A percentile compares a stretch with the other conserved stretches of the same genome.
These are phyloP conservation scores for Acronicta leporina DNA, from an alignment of 2,888 invertebrate genomes.

Conservation along the genomic window DNA sequence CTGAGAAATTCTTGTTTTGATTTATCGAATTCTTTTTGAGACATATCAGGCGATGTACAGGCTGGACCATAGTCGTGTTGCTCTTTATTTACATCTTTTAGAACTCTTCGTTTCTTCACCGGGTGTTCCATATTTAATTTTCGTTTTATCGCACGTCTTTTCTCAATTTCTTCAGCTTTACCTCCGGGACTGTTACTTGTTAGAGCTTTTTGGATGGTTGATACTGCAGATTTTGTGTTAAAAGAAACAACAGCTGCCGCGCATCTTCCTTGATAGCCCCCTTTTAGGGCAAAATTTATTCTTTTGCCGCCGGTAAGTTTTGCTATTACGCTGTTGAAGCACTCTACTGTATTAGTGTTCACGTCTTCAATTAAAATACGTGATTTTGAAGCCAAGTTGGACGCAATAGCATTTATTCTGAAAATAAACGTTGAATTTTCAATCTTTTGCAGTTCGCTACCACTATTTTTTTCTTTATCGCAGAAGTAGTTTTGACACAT, in stretches of 20 bases:
- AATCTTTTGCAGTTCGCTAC: background rate
- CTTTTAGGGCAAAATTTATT: conserved; percentile 57
- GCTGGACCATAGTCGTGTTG: conserved; percentile 37
- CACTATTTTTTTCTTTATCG: conserved; percentile 4
- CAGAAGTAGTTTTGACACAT: conserved; percentile 11
- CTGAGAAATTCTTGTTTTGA: background rate
- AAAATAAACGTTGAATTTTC: conserved; percentile 7
- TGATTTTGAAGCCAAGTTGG: conserved; percentile 2
- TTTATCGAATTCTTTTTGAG: conserved; percentile 10
- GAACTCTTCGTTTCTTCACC: conserved; percentile 24
- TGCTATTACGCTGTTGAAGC: conserved; percentile 52
- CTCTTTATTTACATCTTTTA: conserved; percentile 19
- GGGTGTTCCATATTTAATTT: conserved; percentile 10
- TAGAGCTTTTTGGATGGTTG: conserved; percentile 15
- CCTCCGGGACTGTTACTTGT: background rate
- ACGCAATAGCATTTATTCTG: conserved; percentile 8
- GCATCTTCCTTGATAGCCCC: conserved; percentile 62
- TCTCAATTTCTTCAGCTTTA: conserved; percentile 8
- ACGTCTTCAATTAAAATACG: no score
- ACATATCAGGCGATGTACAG: background rate
- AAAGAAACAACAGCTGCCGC: conserved; percentile 61
- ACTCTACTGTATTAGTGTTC: background rate
- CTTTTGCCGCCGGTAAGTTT: conserved; percentile 66
- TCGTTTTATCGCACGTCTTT: conserved; percentile 8
- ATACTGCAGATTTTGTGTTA: conserved; percentile 45